A percentile compares a stretch with the other conserved stretches of the same genome.
Evolutionary conservation across 1,140 invertebrate species (phyloP).

Genomic region (Brachionus manjavacas): DNA sequence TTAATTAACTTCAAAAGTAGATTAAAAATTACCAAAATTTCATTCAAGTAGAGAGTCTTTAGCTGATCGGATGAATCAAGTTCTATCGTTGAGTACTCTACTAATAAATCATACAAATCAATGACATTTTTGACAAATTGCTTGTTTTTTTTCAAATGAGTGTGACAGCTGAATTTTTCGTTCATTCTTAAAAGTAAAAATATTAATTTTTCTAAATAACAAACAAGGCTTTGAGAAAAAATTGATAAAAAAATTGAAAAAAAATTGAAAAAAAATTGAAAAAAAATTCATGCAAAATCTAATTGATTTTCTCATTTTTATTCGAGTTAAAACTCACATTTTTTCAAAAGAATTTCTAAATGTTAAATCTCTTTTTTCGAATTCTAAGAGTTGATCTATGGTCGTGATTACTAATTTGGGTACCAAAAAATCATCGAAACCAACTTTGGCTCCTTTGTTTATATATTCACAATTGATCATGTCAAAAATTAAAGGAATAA

Average conservation of each 20-base stretch:
- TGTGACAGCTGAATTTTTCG: neutral
- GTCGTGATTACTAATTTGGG: neutral
- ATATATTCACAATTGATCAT: constrained; percentile 31
- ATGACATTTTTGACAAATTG: neutral
- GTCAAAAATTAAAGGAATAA: constrained; percentile 31
- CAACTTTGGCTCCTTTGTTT: neutral
- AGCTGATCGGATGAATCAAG: neutral
- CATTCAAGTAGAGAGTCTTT: constrained; percentile 30
- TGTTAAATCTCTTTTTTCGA: neutral
- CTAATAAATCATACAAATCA: constrained; percentile 4
- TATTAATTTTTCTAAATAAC: neutral
- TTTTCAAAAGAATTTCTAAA: constrained; percentile 5
- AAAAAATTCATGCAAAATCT: too few species aligned
- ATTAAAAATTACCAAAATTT: neutral
- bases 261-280: too few species aligned
- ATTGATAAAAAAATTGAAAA: too few species aligned
- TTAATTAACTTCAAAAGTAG: neutral
- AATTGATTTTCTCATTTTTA: too few species aligned
- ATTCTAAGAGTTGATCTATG: neutral
- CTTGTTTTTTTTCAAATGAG: neutral
- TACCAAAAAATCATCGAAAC: constrained; percentile 7
- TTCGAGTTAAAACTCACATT: neutral
- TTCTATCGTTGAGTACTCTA: constrained; percentile 2
- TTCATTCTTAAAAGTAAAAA: constrained; percentile 6
- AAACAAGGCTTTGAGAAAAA: too few species aligned